Base-by-base conservation (phyloP, 2,113 vertebrate genomes). In the Myotis davidii region DNA sequence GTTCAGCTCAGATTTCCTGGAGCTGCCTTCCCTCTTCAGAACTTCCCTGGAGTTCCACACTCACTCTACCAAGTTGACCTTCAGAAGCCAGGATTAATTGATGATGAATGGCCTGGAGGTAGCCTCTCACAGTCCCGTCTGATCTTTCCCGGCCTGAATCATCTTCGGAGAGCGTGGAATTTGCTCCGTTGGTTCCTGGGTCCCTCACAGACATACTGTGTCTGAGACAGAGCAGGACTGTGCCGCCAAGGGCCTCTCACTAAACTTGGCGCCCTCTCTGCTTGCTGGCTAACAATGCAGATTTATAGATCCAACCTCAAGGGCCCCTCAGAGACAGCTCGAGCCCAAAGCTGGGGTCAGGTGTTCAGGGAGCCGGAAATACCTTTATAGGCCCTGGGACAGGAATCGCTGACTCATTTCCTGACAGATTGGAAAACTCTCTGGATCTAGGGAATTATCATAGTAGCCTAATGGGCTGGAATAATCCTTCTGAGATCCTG, bases 91-190 rank as follows among this genome's bases (percentile, higher is more conserved):
- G 99, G 98, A 99, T 99, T 98, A 99, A 99, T 99, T 98, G 86
- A 98, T 99, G 99, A 99, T 99, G 98, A 99, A 99, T 99, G 98
- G 98, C 98, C 98, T 98, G 97, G 98, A 99, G 98, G 98, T 98
- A 96, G 95, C 97, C 98, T 98, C 97, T 98, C 99, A 98, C 98
- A 98, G 97, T 98, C 98, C 98, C 98, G 98, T 98, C 98, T 99
- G 99, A 99, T 99, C 99, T 99, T 98, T 98, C 98, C 97, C 98
- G 91, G 61, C 50, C 98, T 97, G 97, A 98, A 98, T 98, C 98
- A 99, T 99, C 99, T 99, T 98, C 98, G 98, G 97, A 98, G 98
- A 98, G 98, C 70, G n/a, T 74, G 95, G 65, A 20, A 97, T 98
- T 95, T 97, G 89, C 97, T 98, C 98, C 95, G 96, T 98, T 98